Base-by-base conservation (phyloP, 53 echinoderm and acorn worm species). In the Stichopus horrens region DNA sequence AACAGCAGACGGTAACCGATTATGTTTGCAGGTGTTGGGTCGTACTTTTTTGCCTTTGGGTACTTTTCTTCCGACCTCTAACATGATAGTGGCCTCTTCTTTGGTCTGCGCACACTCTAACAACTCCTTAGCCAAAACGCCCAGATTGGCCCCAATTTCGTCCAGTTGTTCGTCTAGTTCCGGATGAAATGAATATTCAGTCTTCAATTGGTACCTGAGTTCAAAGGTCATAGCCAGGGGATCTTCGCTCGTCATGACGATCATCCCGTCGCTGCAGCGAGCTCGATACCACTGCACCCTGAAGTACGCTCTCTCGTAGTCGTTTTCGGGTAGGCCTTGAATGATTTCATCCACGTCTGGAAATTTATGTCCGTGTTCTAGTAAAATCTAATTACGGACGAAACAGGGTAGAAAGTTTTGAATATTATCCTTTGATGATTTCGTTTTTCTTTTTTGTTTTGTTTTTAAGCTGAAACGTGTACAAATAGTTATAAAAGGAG, bases 181-280 rank as follows among this genome's bases (percentile, higher is more conserved):
- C 21, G 87, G 75, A 23, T 74, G 74, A 21, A 18, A 73, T 16
- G 73, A 54, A 20, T 87, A 75, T 9, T 74, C 87, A 18, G n/a
- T 53, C 20, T 57, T 21, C 22, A 87, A 75, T 18, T n/a, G 54
- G 13, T 53, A 54, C 7, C 54, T 75, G 58, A 87, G 87, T 74
- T 87, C 87, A 13, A 87, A 87, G 75, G 55, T 87, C 21, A 75
- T 74, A 5, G 75, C 75, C 10, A 87, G 37, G 18, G 87, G 87
- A 21, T 87, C 87, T 6, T 74, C 74, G 74, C 74, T 74, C 9
- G 74, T 87, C 75, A 87, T 18, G 6, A 87, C 74, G 87, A 87
- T 87, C 55, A 74, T 55, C 8, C 87, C 18, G 55, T 87, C 87
- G 8, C 74, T 87, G 54, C 87, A 87, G 18, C 87, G 87, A 13